Percentiles rank a stretch among this genome's conserved stretches.
phyloP scores from a whole-genome alignment of 2,113 vertebrate genomes.

The Alligator sinensis region DNA sequence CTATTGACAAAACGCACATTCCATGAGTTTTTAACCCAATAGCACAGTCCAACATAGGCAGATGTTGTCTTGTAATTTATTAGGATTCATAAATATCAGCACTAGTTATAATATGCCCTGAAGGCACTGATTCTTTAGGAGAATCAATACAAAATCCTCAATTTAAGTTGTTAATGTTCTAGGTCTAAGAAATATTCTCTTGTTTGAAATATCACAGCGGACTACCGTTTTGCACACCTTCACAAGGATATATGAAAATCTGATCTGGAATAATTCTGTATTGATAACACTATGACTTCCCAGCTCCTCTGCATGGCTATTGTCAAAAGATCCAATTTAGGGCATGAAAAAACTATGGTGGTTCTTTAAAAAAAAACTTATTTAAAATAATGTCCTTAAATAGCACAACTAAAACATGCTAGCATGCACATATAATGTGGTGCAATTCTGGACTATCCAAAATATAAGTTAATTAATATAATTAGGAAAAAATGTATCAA shows the following conservation, averaged over 20 bases:
- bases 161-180: slow-evolving; percentile 2
- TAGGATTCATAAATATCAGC: background rate
- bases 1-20: slow-evolving; percentile 11
- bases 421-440: background rate
- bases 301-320: background rate
- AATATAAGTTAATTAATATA: background rate
- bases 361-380: background rate
- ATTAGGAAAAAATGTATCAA: background rate
- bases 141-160: slow-evolving; percentile 28
- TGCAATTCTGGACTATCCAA: background rate
- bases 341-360: background rate
- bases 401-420: background rate
- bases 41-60: background rate
- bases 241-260: background rate
- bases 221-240: slow-evolving; percentile 6
- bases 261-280: slow-evolving; percentile 9
- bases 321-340: slow-evolving; percentile 18
- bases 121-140: slow-evolving; percentile 25
- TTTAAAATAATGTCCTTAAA: slow-evolving; percentile 17
- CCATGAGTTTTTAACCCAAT: background rate
- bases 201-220: slow-evolving; percentile 11
- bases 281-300: background rate
- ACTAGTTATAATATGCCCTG: background rate
- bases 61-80: background rate
- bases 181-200: slow-evolving; percentile 15